Evolutionary conservation across 2,888 invertebrate genomes (phyloP), one percentile per base, ranked within the genome.

Genomic region (Ichneumoninae sp.): DNA sequence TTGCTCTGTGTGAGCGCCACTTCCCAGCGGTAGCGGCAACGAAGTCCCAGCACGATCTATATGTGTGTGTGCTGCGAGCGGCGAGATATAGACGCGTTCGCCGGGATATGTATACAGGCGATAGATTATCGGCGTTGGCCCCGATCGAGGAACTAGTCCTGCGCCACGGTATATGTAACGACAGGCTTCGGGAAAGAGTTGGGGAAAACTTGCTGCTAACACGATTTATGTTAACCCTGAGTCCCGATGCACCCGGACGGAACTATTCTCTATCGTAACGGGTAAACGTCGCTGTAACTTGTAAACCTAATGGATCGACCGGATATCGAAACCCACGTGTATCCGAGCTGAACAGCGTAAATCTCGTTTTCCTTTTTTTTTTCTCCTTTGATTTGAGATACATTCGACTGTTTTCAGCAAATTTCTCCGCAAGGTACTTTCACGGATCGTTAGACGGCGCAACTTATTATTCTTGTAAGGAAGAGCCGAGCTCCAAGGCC

Each of bases 41-140:
- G 63, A 33, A 63, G 30, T 30, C 16, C 26, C 30, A 33, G 2
- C 63, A n/a, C 63, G 30, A n/a, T 54, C 33, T 63, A 3, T 63
- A 30, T 6, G 33, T 16, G 63, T 63, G 33, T 63, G 33, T 16
- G 10, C 57, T 10, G 30, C 19, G 19, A 7, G 16, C 63, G 63
- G 16, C 26, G 6, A 13, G 63, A 63, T 63, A 65, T 65, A 63
- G 63, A 65, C 63, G 74, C 74, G 50, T 50, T 63, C 74, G 60
- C 33, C 19, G 47, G 74, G 65, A 65, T 70, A 63, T 79, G 44
- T 69, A 73, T 75, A 79, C 54, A 71, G 71, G 30, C 83, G 76
- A 83, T 83, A 83, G 80, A 83, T 83, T 83, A 83, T 83, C 83
- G 83, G 71, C 76, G 80, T 80, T 83, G 83, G 80, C 83, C 83